Percentiles rank a stretch among this genome's conserved stretches.
Evolutionary conservation across 1,140 invertebrate species (phyloP).

Genomic region (Hylyphantes graminicola): DNA sequence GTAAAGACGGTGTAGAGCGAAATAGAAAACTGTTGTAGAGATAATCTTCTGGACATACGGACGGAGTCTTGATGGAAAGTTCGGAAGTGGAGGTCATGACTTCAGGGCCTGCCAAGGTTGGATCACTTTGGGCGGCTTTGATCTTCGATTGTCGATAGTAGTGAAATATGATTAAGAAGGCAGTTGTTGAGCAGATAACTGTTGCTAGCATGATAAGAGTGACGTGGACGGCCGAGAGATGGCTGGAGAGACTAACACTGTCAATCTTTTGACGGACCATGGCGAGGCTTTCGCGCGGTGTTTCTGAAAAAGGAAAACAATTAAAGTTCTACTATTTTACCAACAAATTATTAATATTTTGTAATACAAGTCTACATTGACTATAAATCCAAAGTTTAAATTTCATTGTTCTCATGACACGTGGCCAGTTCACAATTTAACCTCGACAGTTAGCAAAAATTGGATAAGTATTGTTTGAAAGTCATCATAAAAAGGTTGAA

Average conservation of each 20-base stretch:
- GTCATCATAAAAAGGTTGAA: too few species aligned
- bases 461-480: too few species aligned
- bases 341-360: too few species aligned
- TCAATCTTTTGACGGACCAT: conserved; percentile 37
- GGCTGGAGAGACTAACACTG: conserved; percentile 1
- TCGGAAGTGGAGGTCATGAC: conserved; percentile 57
- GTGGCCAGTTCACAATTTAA: too few species aligned
- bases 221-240: conserved; percentile 50
- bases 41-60: conserved; percentile 58
- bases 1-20: conserved; percentile 32
- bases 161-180: conserved; percentile 38
- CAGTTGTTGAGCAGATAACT: conserved; percentile 37
- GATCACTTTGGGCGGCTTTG: conserved; percentile 9
- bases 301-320: conserved; percentile 4
- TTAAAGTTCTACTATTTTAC: background rate
- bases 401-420: too few species aligned
- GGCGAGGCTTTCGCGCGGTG: conserved; percentile 45
- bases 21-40: conserved; percentile 59
- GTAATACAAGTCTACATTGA: too few species aligned
- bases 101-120: conserved; percentile 25
- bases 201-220: conserved; percentile 49
- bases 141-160: conserved; percentile 23
- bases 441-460: too few species aligned
- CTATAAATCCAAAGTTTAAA: too few species aligned
- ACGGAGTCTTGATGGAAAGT: conserved; percentile 45